Evolutionary conservation across 2,113 vertebrate species (phyloP).

Genomic region (Pangasianodon hypophthalmus): DNA sequence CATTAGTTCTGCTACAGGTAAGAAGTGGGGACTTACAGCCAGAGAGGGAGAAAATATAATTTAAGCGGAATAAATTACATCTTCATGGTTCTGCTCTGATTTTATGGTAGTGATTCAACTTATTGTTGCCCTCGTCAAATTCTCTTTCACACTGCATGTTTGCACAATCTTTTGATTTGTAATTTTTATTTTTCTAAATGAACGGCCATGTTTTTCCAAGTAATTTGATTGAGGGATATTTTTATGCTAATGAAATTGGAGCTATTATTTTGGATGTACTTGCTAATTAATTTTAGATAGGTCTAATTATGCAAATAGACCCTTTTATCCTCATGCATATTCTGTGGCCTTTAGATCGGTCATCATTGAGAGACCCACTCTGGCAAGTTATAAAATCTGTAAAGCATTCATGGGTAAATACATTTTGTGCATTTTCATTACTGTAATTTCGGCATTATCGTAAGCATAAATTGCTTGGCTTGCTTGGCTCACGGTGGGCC

Average conservation of each 20-base stretch:
- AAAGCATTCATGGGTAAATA: slow-evolving; percentile 30
- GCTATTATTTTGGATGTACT: slow-evolving; percentile 34
- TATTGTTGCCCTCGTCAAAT: not conserved
- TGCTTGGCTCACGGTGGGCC: not conserved
- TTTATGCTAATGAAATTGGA: slow-evolving; percentile 30
- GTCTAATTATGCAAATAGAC: slow-evolving; percentile 40
- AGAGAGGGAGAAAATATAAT: not conserved
- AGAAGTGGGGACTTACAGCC: not conserved
- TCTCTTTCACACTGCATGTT: slow-evolving; percentile 2
- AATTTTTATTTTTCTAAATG: not conserved
- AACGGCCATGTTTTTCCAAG: not conserved
- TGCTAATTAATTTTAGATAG: slow-evolving; percentile 49
- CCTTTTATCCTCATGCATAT: slow-evolving; percentile 39
- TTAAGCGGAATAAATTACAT: not conserved
- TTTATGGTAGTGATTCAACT: not conserved
- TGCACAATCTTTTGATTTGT: not conserved
- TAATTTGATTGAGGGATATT: slow-evolving; percentile 25
- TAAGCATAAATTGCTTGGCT: not conserved
- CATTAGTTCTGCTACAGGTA: not conserved
- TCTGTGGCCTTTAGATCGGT: slow-evolving; percentile 12
- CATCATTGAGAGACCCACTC: not conserved
- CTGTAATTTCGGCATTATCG: slow-evolving; percentile 2
- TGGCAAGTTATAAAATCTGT: slow-evolving; percentile 9
- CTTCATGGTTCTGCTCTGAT: not conserved
- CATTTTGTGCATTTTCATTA: slow-evolving; percentile 26